Percentiles rank a stretch among this genome's conserved stretches.
Evolutionary conservation across 2,888 invertebrate species (phyloP).

Genomic region (Sipha maydis): DNA sequence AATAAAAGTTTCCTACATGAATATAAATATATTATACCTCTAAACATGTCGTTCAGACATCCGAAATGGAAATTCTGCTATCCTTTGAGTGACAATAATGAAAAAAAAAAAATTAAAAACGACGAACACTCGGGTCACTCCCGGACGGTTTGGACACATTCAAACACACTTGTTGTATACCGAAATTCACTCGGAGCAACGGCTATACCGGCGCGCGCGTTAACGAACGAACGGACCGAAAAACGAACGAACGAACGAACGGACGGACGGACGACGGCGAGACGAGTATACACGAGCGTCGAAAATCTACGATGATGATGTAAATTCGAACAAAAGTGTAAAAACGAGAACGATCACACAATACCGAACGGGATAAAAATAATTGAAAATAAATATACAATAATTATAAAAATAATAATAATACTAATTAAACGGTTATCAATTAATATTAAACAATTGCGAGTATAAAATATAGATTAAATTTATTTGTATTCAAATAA

Average conservation of each 20-base stretch:
- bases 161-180: not conserved
- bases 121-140: not conserved
- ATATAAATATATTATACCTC: constrained; percentile 18
- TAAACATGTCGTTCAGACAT: constrained; percentile 60
- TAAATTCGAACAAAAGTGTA: too few species aligned
- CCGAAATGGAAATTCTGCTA: constrained; percentile 50
- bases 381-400: too few species aligned
- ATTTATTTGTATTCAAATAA: not conserved
- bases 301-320: not conserved
- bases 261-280: not conserved
- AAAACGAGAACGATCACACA: too few species aligned
- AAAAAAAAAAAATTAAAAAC: too few species aligned
- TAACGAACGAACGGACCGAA: constrained; percentile 15
- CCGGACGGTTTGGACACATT: not conserved
- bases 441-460: not conserved
- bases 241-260: not conserved
- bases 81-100: constrained; percentile 6
- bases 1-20: not conserved
- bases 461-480: not conserved
- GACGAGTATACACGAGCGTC: not conserved
- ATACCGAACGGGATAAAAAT: too few species aligned
- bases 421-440: not conserved
- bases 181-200: not conserved
- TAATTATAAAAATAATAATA: too few species aligned
- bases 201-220: not conserved